phyloP scores from a whole-genome alignment of 2,888 invertebrate genomes.

The Lasiommata megera region DNA sequence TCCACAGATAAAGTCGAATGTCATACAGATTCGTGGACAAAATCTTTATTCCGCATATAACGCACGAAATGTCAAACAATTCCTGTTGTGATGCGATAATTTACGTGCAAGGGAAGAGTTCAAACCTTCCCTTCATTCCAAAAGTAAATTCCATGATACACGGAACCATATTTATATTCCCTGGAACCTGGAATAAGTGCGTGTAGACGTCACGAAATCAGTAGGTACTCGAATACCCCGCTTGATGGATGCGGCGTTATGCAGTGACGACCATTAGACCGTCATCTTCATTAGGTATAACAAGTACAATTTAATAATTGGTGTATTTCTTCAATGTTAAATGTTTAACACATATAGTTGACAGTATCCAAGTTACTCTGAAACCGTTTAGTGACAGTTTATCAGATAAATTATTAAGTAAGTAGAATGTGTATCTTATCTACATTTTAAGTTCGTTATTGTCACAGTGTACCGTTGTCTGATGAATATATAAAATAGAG shows the following conservation, averaged over 20 bases:
- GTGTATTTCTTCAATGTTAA: slow-evolving; percentile 46
- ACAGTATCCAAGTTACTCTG: slow-evolving; percentile 46
- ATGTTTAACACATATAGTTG: slow-evolving; percentile 49
- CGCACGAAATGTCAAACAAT: too few relatives aligned
- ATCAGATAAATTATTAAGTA: slow-evolving; percentile 54
- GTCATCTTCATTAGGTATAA: slow-evolving; percentile 36
- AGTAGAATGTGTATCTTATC: slow-evolving; percentile 66
- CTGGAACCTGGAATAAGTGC: too few relatives aligned
- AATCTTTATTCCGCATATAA: too few relatives aligned
- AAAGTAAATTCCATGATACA: too few relatives aligned
- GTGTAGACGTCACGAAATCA: too few relatives aligned
- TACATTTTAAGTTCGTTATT: slow-evolving; percentile 79
- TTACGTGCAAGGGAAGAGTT: too few relatives aligned
- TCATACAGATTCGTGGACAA: too few relatives aligned
- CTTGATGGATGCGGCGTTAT: not conserved
- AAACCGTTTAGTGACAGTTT: slow-evolving; percentile 53
- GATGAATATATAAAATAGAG: slow-evolving; percentile 80
- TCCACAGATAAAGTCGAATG: too few relatives aligned
- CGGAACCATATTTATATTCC: too few relatives aligned
- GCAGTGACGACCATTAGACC: not conserved
- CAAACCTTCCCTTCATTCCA: too few relatives aligned
- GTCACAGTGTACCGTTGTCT: slow-evolving; percentile 82
- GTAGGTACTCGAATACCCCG: too few relatives aligned
- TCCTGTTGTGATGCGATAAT: too few relatives aligned
- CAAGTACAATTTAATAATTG: slow-evolving; percentile 51